Base-by-base conservation (phyloP, 2,888 invertebrate genomes). In the Microctonus aethiopoides region DNA sequence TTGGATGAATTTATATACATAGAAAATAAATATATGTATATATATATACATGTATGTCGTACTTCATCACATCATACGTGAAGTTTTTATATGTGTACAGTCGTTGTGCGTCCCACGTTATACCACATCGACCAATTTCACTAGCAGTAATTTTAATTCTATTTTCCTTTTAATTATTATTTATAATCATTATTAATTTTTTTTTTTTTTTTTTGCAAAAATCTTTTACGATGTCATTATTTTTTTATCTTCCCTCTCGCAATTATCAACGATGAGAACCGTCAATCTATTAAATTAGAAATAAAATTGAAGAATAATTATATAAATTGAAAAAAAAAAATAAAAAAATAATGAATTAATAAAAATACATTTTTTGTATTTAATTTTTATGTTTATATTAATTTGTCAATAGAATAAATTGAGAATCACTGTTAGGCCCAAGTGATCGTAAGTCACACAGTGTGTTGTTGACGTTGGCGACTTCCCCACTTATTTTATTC, bases 371-470 rank as follows among this genome's bases (percentile, higher is more conserved):
- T 29, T 29, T 16, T 2, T 16, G 20, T 52, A 3, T 52, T 16
- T 16, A 52, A 52, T 16, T 52, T 52, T 52, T 16, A n/a, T n/a
- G n/a, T n/a, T n/a, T n/a, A n/a, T n/a, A n/a, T n/a, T n/a, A n/a
- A n/a, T 22, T 22, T 11, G 6, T 20, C 16, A 20, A 26, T 24
- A 54, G 10, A 24, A 54, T 26, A 24, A 24, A 54, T 46, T 79
- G 85, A 84, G 84, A 82, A 80, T 79, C 85, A 64, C 84, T 82
- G 80, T 68, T 64, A 46, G 67, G 72, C 80, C 78, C 80, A 76
- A 77, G 79, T n/a, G n/a, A 76, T 81, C 85, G 81, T 84, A 84
- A 84, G 83, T 84, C 84, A 84, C 84, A 82, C 84, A 83, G 84
- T 83, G 81, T 84, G 84, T 79, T 83, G 81, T 77, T 72, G 65